Percentiles rank a stretch among this genome's conserved stretches.
Conservation (phyloP, 2,888 invertebrate genomes). For the Darwinula stevensoni region DNA sequence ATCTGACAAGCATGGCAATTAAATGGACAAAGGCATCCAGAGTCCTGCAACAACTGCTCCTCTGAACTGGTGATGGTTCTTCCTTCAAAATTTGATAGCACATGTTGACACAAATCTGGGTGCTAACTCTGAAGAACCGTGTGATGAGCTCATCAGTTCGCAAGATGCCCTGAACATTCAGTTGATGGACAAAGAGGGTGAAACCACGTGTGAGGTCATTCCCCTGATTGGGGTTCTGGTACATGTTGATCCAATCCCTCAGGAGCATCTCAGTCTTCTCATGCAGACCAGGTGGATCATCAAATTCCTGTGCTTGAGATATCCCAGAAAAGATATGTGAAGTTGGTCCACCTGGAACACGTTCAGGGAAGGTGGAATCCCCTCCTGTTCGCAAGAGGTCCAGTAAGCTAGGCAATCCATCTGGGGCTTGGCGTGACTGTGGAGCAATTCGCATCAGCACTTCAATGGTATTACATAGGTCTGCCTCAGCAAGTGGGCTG, state of each 20-base stretch:
- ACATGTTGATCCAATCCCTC: constrained; percentile 81
- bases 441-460: constrained; percentile 20
- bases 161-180: constrained; percentile 82
- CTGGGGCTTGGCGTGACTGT: constrained; percentile 9
- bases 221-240: constrained; percentile 40
- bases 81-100: constrained; percentile 35
- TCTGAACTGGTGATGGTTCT: constrained; percentile 23
- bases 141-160: constrained; percentile 94
- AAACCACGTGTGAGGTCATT: constrained; percentile 71
- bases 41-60: constrained; percentile 79
- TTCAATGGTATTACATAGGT: constrained; percentile 62
- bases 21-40: constrained; percentile 82
- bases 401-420: constrained; percentile 35
- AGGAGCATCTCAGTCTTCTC: constrained; percentile 82
- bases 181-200: constrained; percentile 72
- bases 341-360: constrained; percentile 44
- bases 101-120: constrained; percentile 82
- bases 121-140: constrained; percentile 80
- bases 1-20: constrained; percentile 75
- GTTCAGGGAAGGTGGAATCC: constrained; percentile 36
- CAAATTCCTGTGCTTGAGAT: constrained; percentile 51
- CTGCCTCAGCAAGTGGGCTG: constrained; percentile 43
- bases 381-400: constrained; percentile 48
- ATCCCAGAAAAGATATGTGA: constrained; percentile 81
- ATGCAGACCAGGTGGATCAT: constrained; percentile 72